phyloP scores from a whole-genome alignment of 2,113 vertebrate genomes.

The Pitta sordida region DNA sequence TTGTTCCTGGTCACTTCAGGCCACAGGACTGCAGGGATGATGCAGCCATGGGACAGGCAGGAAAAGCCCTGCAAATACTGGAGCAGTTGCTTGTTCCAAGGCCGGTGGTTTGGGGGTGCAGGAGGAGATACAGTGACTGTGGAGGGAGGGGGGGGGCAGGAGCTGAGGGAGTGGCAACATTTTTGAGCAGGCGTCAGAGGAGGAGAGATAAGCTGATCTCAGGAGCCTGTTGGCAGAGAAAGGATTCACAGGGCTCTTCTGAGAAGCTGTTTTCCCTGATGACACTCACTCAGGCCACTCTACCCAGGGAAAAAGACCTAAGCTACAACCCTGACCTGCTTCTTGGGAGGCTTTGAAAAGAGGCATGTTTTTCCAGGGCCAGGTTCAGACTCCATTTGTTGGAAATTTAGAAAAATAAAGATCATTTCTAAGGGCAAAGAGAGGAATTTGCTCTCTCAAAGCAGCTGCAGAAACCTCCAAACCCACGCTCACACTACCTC shows the following conservation, averaged over 20 bases:
- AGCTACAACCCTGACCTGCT: neutral
- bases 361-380: neutral
- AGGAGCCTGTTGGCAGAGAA: neutral
- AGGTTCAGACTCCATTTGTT: neutral
- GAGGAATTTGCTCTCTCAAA: neutral
- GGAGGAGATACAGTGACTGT: neutral
- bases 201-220: slow-evolving; percentile 22
- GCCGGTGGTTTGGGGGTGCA: fast-evolving
- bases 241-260: neutral
- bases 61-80: neutral
- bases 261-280: neutral
- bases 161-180: neutral
- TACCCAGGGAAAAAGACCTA: neutral
- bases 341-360: neutral
- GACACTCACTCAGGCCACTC: fast-evolving
- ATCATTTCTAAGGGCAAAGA: neutral
- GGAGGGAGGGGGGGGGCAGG: neutral
- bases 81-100: neutral
- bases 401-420: neutral
- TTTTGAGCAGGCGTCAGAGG: neutral
- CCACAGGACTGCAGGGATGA: neutral
- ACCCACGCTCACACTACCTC: neutral
- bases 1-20: neutral
- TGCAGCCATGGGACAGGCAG: neutral
- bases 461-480: neutral